Conservation (phyloP, 1,140 invertebrate species). For the Glossosoma conforme region DNA sequence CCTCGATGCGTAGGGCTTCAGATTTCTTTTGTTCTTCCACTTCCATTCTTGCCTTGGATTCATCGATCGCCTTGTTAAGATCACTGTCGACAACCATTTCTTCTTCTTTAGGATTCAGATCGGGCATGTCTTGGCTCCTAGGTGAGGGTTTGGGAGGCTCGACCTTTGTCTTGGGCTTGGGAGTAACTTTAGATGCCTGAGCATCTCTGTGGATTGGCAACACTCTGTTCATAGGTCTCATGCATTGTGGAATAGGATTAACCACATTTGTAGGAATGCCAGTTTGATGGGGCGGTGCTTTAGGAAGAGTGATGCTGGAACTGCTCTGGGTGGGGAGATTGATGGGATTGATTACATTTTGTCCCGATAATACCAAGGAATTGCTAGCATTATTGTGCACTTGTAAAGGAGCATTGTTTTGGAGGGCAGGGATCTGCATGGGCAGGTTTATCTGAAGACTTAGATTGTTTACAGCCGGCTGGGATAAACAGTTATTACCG, state of each 20-base stretch:
- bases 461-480: slow-evolving; percentile 32
- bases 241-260: slow-evolving; percentile 55
- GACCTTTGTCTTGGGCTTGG: slow-evolving; percentile 35
- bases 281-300: slow-evolving; percentile 54
- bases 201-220: slow-evolving; percentile 61
- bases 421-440: slow-evolving; percentile 33
- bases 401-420: slow-evolving; percentile 40
- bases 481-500: slow-evolving; percentile 17
- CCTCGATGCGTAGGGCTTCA: slow-evolving; percentile 31
- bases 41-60: slow-evolving; percentile 49
- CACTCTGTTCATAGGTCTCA: slow-evolving; percentile 68
- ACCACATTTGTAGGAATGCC: slow-evolving; percentile 63
- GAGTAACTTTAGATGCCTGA: slow-evolving; percentile 37
- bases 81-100: slow-evolving; percentile 43
- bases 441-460: slow-evolving; percentile 43
- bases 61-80: slow-evolving; percentile 49
- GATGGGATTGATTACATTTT: slow-evolving; percentile 39
- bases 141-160: slow-evolving; percentile 38
- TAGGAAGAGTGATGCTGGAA: slow-evolving; percentile 55
- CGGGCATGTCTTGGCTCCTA: slow-evolving; percentile 48
- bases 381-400: slow-evolving; percentile 43
- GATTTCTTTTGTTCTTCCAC: slow-evolving; percentile 44
- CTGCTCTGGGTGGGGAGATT: slow-evolving; percentile 46
- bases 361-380: too few species aligned
- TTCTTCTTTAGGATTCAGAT: slow-evolving; percentile 48